These are phyloP conservation scores for Poecilia latipinna DNA, from an alignment of 2,113 vertebrate genomes.

Conservation along the genomic window DNA sequence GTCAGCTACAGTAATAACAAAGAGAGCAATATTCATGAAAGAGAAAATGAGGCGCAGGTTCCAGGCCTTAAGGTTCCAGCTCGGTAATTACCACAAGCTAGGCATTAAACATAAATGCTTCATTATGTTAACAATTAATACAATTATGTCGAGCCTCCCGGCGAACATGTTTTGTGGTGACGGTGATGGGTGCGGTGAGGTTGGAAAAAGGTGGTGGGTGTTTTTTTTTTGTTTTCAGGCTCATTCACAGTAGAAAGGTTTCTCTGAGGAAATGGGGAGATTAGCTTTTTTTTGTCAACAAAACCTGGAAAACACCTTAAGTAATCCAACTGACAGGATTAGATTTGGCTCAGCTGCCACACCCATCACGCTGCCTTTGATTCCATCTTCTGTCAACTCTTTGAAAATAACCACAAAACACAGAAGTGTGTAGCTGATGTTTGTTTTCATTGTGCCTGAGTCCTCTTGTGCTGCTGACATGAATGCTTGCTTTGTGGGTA, in stretches of 20 bases:
- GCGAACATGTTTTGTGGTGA: constrained; percentile 31
- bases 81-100: constrained; percentile 78
- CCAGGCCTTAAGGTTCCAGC: constrained; percentile 66
- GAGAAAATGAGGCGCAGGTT: constrained; percentile 39
- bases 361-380: background rate
- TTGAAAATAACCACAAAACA: constrained; percentile 50
- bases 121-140: constrained; percentile 84
- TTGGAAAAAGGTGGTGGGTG: background rate
- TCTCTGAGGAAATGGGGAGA: background rate
- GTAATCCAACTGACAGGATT: constrained; percentile 47
- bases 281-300: constrained; percentile 8
- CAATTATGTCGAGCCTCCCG: constrained; percentile 73
- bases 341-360: background rate
- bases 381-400: background rate
- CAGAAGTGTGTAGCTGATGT: constrained; percentile 33
- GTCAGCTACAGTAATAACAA: constrained; percentile 58
- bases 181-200: background rate
- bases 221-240: constrained; percentile 22
- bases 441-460: constrained; percentile 30
- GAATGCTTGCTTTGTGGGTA: constrained; percentile 20
- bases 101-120: constrained; percentile 81
- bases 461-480: background rate
- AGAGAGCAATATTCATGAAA: constrained; percentile 62
- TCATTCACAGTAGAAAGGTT: background rate
- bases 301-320: constrained; percentile 36